Evolutionary conservation across 1,140 invertebrate genomes (phyloP), one percentile per base, ranked within the genome.

Genomic region (Nasonia giraulti): DNA sequence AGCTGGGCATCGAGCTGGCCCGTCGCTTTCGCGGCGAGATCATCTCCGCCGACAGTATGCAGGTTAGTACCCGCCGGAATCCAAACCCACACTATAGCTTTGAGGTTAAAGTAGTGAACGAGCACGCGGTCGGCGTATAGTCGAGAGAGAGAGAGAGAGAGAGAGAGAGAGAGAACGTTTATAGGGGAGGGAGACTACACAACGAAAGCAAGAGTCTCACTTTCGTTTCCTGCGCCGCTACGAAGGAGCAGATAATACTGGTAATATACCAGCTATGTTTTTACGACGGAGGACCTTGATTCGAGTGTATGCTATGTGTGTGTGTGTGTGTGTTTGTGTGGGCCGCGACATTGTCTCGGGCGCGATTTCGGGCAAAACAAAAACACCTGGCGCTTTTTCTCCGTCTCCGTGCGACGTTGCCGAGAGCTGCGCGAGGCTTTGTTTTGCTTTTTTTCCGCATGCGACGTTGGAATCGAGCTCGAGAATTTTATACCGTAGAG

Each of bases 21-120:
- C 94, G 95, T 86, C 95, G 94, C 90, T 99, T 98, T 91, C 94
- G 95, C 83, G 97, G 98, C n/a, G 99, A 99, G 95, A 97, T 99
- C 76, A 98, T 99, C 75, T 99, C 98, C 88, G 98, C 99, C 0
- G 99, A 99, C 95, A 99, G 99, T 14, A 99, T 99, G 98, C 99
- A 99, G 95, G 98, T 98, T 93, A 81, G 83, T 71, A 31, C 11
- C 27, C 27, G 17, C 68, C 7, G 8, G 68, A 66, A 20, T 66
- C 3, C 12, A 5, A 0, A 2, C 27, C 27, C 12, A 14, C 10
- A 11, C 10, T 10, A 10, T 31, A n/a, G 79, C 27, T 82, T 82
- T 73, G 80, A 82, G 80, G 80, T 82, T 82, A 82, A 20, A 62
- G 55, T n/a, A 62, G 55, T 8, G n/a, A 20, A 62, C 47, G 55